Conservation (phyloP, 2,888 invertebrate genomes). For the Teleogryllus oceanicus region DNA sequence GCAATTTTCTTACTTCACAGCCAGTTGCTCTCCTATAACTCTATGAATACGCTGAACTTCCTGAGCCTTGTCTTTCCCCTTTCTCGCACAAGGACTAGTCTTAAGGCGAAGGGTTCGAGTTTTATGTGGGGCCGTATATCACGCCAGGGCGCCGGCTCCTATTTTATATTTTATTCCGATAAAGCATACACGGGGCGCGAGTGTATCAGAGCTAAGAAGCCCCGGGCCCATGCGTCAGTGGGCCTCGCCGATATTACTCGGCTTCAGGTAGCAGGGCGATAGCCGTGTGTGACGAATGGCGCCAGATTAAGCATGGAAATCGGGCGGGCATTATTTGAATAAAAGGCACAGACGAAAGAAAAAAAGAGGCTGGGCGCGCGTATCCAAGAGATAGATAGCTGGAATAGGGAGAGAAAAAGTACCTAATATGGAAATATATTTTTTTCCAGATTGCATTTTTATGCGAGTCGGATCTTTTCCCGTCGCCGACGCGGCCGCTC, state of each 20-base stretch:
- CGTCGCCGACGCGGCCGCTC: background rate
- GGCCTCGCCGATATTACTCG: background rate
- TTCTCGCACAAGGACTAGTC: too few relatives aligned
- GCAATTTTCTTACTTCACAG: too few relatives aligned
- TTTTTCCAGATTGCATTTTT: slow-evolving; percentile 6
- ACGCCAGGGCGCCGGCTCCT: background rate
- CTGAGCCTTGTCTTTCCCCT: too few relatives aligned
- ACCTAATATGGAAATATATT: slow-evolving; percentile 10
- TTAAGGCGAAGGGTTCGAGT: background rate
- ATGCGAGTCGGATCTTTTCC: slow-evolving; percentile 3
- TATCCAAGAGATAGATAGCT: background rate
- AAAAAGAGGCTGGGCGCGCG: background rate
- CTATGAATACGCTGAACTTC: too few relatives aligned
- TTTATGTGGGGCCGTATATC: background rate
- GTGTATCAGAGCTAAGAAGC: slow-evolving; percentile 3
- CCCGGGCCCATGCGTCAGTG: background rate
- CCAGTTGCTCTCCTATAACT: too few relatives aligned
- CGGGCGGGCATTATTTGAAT: background rate
- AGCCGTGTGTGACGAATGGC: background rate
- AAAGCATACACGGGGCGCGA: background rate
- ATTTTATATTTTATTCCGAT: slow-evolving; percentile 18
- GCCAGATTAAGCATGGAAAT: background rate
- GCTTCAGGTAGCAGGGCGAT: background rate
- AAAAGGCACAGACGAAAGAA: background rate
- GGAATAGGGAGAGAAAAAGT: background rate